A percentile compares a stretch with the other conserved stretches of the same genome.
Evolutionary conservation across 1,140 invertebrate genomes (phyloP).

Genomic region (Ceratitis capitata): DNA sequence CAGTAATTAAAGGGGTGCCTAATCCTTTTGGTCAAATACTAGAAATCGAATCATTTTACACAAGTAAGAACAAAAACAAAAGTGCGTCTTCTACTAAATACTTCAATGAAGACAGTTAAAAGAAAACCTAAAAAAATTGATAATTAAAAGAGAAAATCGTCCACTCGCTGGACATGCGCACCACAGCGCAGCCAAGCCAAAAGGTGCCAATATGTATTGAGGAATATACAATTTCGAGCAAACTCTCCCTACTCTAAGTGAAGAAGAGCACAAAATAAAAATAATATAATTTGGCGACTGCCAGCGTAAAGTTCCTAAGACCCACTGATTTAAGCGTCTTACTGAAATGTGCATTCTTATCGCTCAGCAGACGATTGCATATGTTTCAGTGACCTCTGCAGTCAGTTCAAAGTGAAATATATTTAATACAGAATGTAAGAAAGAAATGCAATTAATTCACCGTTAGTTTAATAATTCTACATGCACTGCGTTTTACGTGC

Average conservation of each 20-base stretch:
- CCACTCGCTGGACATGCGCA: conserved; percentile 20
- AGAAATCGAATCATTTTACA: too few relatives aligned
- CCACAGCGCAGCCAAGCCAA: not conserved
- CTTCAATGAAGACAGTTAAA: not conserved
- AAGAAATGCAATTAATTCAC: not conserved
- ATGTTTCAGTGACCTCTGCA: conserved; percentile 21
- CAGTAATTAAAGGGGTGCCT: too few relatives aligned
- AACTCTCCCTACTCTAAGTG: not conserved
- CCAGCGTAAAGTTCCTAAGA: not conserved
- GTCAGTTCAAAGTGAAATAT: conserved; percentile 28
- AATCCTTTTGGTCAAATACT: too few relatives aligned
- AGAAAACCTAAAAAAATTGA: not conserved
- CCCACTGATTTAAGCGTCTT: not conserved
- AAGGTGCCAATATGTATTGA: not conserved
- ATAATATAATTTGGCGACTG: conserved; percentile 10
- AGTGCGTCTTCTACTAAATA: not conserved
- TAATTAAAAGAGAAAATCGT: conserved; percentile 6
- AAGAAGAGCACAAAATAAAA: not conserved
- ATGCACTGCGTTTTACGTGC: too few relatives aligned
- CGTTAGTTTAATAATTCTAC: too few relatives aligned
- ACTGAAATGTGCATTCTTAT: not conserved
- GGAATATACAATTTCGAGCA: conserved; percentile 5
- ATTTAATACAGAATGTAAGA: not conserved
- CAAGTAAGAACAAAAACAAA: not conserved
- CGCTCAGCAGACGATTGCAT: not conserved